Base-by-base conservation (phyloP, 2,113 vertebrate species). In the Ictidomys tridecemlineatus region DNA sequence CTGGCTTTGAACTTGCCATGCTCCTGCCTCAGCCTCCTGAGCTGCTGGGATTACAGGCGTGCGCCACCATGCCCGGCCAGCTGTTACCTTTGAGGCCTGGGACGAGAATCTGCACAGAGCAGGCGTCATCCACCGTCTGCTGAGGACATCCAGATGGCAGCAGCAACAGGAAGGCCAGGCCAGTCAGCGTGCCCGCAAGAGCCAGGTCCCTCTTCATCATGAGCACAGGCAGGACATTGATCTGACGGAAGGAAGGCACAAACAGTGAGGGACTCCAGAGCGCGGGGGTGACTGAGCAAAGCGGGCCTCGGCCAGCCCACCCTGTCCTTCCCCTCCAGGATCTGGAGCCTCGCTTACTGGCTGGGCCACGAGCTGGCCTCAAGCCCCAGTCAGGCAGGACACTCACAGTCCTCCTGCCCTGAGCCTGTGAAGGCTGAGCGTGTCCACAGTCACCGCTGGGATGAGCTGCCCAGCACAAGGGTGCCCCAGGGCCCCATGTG, bases 51-150 rank as follows among this genome's bases (percentile, higher is more conserved):
- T 13, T 51, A 51, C 2, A 51, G 48, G 48, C 48, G 12, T 51
- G 48, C 8, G 48, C 48, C 48, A 51, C 48, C 1, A 12, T 12
- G 48, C 48, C 48, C 12, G 12, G 48, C 69, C 0, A 51, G 53
- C 96, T 99, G 63, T 98, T 99, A 99, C 99, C 99, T 99, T 99
- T 99, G 96, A 99, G 99, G 98, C 99, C 99, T 0, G 99, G 99
- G 93, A 99, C 99, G 34, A 99, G 99, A 97, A 99, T 99, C 97
- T 99, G 99, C 98, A 99, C 98, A 17, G 99, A 99, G 98, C 99
- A 99, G 96, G 99, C 98, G 10, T 99, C 99, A 4, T 99, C 99
- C 89, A 98, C 94, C 61, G 99, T 98, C 70, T 99, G 99, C 98
- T 99, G 99, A 98, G 99, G 98, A 97, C 98, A 84, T 70, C 98